These are phyloP conservation scores for Tympanuchus pallidicinctus DNA, from an alignment of 2,113 vertebrate species.

Conservation along the genomic window DNA sequence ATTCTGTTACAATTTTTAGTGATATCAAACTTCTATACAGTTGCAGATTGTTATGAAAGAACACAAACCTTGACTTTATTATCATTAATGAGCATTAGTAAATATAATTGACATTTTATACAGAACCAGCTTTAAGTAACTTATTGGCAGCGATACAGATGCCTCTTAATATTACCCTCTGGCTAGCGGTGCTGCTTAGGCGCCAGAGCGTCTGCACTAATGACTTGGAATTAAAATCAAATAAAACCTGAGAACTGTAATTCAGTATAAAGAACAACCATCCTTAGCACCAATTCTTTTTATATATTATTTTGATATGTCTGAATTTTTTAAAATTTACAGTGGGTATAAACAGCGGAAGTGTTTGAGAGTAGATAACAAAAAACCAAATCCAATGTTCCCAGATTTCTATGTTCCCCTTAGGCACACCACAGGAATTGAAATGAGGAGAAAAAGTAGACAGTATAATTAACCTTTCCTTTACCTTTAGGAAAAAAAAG, in stretches of 20 bases:
- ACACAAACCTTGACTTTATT: conserved; percentile 45
- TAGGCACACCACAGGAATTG: conserved; percentile 25
- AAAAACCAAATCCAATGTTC: neutral
- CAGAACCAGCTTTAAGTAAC: conserved; percentile 71
- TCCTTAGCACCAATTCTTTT: neutral
- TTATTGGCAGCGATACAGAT: conserved; percentile 66
- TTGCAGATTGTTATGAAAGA: neutral
- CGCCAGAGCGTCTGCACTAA: conserved; percentile 58
- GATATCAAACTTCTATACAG: neutral
- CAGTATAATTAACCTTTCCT: conserved; percentile 56
- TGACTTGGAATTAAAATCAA: conserved; percentile 72
- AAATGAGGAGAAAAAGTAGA: conserved; percentile 43
- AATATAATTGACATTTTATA: conserved; percentile 69
- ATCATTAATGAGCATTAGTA: conserved; percentile 68
- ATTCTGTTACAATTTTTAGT: neutral
- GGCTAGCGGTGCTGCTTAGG: conserved; percentile 49
- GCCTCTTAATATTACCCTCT: conserved; percentile 57
- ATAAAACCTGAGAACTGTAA: conserved; percentile 58
- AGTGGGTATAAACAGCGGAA: neutral
- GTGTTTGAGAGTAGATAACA: neutral
- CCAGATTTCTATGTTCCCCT: conserved; percentile 28
- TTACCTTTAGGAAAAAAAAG: neutral
- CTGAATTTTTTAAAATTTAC: neutral
- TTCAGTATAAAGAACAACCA: conserved; percentile 22
- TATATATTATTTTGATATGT: neutral